These are phyloP conservation scores for Melanotaenia trifasciata DNA, from an alignment of 2,797 vertebrate genomes.

Conservation along the genomic window DNA sequence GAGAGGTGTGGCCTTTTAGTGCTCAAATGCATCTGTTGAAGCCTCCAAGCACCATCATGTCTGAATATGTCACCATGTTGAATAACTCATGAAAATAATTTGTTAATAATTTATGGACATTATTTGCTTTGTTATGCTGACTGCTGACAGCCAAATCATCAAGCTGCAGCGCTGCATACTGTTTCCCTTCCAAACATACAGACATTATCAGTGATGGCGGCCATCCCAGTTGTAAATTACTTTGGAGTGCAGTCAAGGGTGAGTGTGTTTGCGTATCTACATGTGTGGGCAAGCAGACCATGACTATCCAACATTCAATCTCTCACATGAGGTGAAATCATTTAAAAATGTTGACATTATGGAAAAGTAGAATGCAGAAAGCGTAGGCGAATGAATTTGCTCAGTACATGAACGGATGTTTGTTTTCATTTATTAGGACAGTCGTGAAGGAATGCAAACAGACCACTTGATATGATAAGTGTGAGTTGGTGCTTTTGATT, in stretches of 20 bases:
- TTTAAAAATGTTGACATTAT: slow-evolving; percentile 16
- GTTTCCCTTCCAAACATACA: slow-evolving; percentile 62
- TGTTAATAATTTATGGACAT: slow-evolving; percentile 60
- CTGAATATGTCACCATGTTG: slow-evolving; percentile 16
- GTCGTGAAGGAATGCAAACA: slow-evolving; percentile 37
- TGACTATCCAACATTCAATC: slow-evolving; percentile 37
- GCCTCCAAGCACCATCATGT: slow-evolving; percentile 27
- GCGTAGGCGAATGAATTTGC: slow-evolving; percentile 26
- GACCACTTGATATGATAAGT: slow-evolving; percentile 25
- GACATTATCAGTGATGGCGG: slow-evolving; percentile 63
- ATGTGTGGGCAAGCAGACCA: slow-evolving; percentile 13
- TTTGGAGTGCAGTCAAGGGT: slow-evolving; percentile 76
- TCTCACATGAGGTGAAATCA: slow-evolving; percentile 6
- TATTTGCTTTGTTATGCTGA: slow-evolving; percentile 61
- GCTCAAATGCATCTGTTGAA: slow-evolving; percentile 1
- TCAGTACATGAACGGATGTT: slow-evolving; percentile 40
- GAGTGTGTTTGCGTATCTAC: slow-evolving; percentile 33
- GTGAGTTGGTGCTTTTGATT: slow-evolving; percentile 44
- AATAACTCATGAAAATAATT: slow-evolving; percentile 45
- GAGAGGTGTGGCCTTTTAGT: slow-evolving; percentile 24
- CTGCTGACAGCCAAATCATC: slow-evolving; percentile 60
- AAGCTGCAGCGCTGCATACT: slow-evolving; percentile 44
- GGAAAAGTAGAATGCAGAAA: slow-evolving; percentile 24
- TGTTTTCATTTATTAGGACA: slow-evolving; percentile 46
- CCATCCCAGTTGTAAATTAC: slow-evolving; percentile 73